Evolutionary conservation across 2,888 invertebrate species (phyloP), one percentile per base, ranked within the genome.

Genomic region (Tipula unca): DNA sequence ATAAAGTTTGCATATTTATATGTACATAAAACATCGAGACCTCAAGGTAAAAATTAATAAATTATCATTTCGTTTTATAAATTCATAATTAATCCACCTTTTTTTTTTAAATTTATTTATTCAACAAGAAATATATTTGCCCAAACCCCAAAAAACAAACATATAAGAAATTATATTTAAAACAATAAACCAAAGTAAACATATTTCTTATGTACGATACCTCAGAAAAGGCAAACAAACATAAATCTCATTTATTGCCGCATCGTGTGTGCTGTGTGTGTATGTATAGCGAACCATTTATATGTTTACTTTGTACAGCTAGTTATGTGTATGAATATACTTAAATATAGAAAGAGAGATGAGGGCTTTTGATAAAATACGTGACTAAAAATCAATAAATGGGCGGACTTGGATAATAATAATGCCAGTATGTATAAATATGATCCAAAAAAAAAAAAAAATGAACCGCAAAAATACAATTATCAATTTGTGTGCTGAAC

Each of bases 371-470:
- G 83, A 83, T 83, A 83, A 83, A 83, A 83, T 83, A 83, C 83
- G 83, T 83, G 83, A 83, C 83, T 83, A 83, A 83, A 83, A 83
- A 83, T 83, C 83, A 32, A 83, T 83, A 83, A 83, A 83, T 83
- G 32, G 83, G 83, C 83, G 83, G 83, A 83, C 10, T 69, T 20
- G 69, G 69, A 69, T 69, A 69, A 83, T 83, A 83, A 83, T 83
- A 83, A 83, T 83, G 83, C 35, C 32, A 35, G 17, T 17, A 83
- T 83, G 17, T 17, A 83, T 83, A 83, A 83, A 83, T 83, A 83
- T 69, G 69, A 69, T 69, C 25, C 10, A 69, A 69, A 25, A 25
- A 20, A 25, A 69, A 32, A n/a, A n/a, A n/a, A n/a, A n/a, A n/a
- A n/a, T n/a, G n/a, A n/a, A 32, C 29, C 1, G n/a, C 17, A 83